Conservation (phyloP, 2,113 vertebrate genomes). For the Antechinus flavipes region DNA sequence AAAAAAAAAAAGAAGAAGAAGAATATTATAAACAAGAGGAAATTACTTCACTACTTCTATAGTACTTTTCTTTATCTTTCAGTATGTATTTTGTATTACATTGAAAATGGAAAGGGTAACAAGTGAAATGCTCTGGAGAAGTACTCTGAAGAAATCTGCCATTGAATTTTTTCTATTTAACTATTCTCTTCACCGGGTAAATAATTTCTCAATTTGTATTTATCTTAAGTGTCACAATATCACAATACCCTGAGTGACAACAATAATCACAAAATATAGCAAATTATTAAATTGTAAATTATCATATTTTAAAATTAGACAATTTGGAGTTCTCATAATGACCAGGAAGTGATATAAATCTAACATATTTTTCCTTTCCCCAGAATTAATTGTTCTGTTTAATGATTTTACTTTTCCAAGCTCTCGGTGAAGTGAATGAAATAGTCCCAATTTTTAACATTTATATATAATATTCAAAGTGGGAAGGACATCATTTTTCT, state of each 20-base stretch:
- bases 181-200: neutral
- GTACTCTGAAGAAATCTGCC: neutral
- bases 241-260: neutral
- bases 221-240: neutral
- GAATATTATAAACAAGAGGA: neutral
- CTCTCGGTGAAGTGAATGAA: neutral
- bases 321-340: neutral
- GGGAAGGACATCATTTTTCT: neutral
- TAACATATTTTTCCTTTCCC: neutral
- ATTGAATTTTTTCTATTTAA: neutral
- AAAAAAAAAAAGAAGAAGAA: neutral
- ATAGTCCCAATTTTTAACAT: neutral
- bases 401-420: neutral
- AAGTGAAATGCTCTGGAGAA: neutral
- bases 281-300: neutral
- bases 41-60: neutral
- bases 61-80: neutral
- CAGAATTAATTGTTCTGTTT: neutral
- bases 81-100: conserved; percentile 9
- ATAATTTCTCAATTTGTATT: neutral
- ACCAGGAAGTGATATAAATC: neutral
- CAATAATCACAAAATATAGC: neutral
- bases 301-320: neutral
- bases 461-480: neutral
- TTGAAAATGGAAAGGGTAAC: neutral